Base-by-base conservation (phyloP, 2,888 invertebrate genomes). In the Rotaria magnacalcarata region DNA sequence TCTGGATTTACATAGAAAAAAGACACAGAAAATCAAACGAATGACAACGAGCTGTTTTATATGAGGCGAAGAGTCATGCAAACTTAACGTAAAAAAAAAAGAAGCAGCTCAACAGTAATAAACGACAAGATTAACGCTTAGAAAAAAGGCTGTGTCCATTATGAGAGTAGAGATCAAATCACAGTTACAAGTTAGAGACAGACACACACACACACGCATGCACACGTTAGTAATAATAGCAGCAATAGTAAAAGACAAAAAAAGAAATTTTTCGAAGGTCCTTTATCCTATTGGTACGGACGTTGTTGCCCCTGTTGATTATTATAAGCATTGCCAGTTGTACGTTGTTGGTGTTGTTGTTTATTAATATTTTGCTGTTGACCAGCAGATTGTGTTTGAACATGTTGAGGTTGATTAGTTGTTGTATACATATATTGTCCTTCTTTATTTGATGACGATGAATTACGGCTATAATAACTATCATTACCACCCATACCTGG, bases 61-160 rank as follows among this genome's bases (percentile, higher is more conserved):
- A 67, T 67, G 67, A 67, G 67, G 34, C 67, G 34, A 34, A 67
- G 67, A 67, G 34, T 67, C 34, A 67, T 67, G 67, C 67, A 67
- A 67, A 67, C 67, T 67, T 67, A 67, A 67, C 34, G 67, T 67
- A 11, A 60, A 67, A 67, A 67, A 67, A 67, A 67, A 50, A 67
- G 34, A 67, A 67, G 21, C 67, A 34, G 34, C 16, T 34, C 67
- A 34, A 14, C 67, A 67, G 67, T 34, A 34, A 67, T 67, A 67
- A 67, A 67, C 67, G 67, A 67, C 67, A 67, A 67, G 19, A 67
- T 67, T 67, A 67, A 67, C 34, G 67, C 16, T 34, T 67, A 67
- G 67, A 19, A 67, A 41, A 34, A 27, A 34, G 67, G 67, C 67
- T 67, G 67, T 67, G 67, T 34, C 67, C 67, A 67, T 34, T 67